Evolutionary conservation across 1,140 invertebrate genomes (phyloP), one percentile per base, ranked within the genome.

Genomic region (Macrotrachela quadricornifera): DNA sequence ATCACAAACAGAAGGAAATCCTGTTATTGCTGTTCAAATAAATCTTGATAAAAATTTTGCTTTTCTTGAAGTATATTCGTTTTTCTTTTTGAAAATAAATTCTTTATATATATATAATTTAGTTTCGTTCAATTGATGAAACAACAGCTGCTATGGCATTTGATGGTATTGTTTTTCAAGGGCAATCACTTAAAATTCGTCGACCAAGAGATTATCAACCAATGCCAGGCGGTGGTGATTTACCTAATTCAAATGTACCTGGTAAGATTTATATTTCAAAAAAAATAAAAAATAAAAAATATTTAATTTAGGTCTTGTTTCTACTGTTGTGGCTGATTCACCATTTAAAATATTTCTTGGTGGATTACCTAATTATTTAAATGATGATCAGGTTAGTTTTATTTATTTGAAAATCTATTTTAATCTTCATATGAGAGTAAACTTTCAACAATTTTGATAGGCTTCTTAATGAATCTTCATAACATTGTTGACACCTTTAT

Each of bases 1-100:
- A 59, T 86, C 91, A 4, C 92, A 97, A 73, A 90, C 90, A n/a
- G 86, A 88, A 46, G 94, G 94, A 46, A 95, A 94, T 73, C 92
- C 94, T 9, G 87, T 99, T 18, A 74, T 99, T 45, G 91, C 92
- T 21, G 96, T 92, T 69, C 94, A 99, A 71, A 76, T 76, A 15
- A 99, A 99, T 76, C 76, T 97, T 64, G 94, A 99, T 70, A 99
- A 99, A 73, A 99, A 99, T 73, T 99, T 99, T 78, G 94, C 94
- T 62, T 99, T 99, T 73, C 76, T 99, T 56, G 94, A 94, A 74
- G 87, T 91, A 56, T 55, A 52, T 46, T n/a, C n/a, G n/a, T n/a
- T n/a, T n/a, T n/a, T n/a, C n/a, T n/a, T n/a, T 55, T n/a, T 15
- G 15, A 38, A 49, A 3, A 3, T 14, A 46, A 54, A 39, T 57